These are phyloP conservation scores for Macrotis lagotis DNA, from an alignment of 2,113 vertebrate genomes.

Conservation along the genomic window DNA sequence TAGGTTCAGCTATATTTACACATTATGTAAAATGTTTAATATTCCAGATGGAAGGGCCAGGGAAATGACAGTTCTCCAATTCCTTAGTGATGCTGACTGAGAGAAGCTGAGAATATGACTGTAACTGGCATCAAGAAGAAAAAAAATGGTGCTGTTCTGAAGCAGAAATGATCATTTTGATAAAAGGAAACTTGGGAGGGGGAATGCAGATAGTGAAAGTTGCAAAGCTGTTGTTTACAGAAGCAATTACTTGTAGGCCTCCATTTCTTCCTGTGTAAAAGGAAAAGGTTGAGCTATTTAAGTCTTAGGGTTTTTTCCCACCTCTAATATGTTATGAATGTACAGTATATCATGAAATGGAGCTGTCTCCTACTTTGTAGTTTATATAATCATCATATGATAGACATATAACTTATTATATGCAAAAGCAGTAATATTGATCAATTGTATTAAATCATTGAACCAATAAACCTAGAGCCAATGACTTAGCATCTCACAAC, in stretches of 20 bases:
- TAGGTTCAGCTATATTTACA: neutral
- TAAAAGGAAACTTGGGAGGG: neutral
- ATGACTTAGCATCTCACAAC: neutral
- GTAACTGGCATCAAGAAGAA: neutral
- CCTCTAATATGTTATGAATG: neutral
- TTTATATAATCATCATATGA: too few species aligned
- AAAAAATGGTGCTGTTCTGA: neutral
- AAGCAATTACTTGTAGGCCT: neutral
- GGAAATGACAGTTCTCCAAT: neutral
- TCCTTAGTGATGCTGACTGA: neutral
- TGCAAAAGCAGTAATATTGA: neutral
- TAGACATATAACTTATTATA: accelerated
- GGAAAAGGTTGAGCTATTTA: neutral
- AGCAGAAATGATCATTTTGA: neutral
- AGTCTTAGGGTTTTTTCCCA: neutral
- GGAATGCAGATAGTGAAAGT: neutral
- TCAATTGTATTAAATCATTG: neutral
- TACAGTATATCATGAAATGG: neutral
- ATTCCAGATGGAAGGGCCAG: slow-evolving; percentile 53
- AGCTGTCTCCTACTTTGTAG: neutral
- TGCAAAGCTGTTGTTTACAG: neutral
- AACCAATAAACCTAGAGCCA: neutral
- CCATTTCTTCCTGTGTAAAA: neutral
- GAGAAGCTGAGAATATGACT: slow-evolving; percentile 40
- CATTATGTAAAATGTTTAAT: slow-evolving; percentile 8